phyloP scores from a whole-genome alignment of 2,888 invertebrate genomes.

The Omphaloscelis lunosa region DNA sequence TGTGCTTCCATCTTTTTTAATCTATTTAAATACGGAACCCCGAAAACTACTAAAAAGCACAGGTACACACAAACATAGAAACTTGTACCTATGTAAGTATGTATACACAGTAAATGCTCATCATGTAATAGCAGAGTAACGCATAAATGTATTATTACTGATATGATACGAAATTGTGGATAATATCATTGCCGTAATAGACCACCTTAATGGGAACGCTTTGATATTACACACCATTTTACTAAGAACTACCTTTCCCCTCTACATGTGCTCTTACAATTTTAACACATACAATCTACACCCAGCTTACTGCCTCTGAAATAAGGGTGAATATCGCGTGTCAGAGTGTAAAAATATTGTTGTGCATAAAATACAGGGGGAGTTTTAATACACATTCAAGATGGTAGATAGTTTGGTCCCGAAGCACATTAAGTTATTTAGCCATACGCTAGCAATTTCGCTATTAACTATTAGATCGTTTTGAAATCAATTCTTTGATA shows the following conservation, averaged over 20 bases:
- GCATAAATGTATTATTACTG: constrained; percentile 80
- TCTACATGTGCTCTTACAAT: constrained; percentile 63
- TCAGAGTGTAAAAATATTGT: constrained; percentile 18
- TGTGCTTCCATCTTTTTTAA: too few relatives aligned
- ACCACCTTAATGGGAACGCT: constrained; percentile 80
- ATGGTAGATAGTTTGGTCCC: constrained; percentile 69
- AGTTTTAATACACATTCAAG: constrained; percentile 70
- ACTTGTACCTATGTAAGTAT: background rate
- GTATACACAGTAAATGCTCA: constrained; percentile 65
- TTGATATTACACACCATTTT: constrained; percentile 75
- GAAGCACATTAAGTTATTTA: constrained; percentile 85
- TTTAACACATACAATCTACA: constrained; percentile 18
- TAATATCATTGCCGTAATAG: constrained; percentile 86
- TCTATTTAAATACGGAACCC: constrained; percentile 41
- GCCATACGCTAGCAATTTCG: constrained; percentile 81
- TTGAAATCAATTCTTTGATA: constrained; percentile 81
- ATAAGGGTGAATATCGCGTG: constrained; percentile 35
- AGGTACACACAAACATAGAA: constrained; percentile 15
- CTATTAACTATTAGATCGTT: constrained; percentile 83
- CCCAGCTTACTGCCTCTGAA: background rate
- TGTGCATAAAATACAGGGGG: constrained; percentile 64
- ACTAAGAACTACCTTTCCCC: constrained; percentile 69
- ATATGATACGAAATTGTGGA: constrained; percentile 81
- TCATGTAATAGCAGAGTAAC: constrained; percentile 69
- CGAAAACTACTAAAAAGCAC: constrained; percentile 7